These are phyloP conservation scores for Tangara arthus DNA, from an alignment of 2,797 vertebrate species.

Conservation along the genomic window DNA sequence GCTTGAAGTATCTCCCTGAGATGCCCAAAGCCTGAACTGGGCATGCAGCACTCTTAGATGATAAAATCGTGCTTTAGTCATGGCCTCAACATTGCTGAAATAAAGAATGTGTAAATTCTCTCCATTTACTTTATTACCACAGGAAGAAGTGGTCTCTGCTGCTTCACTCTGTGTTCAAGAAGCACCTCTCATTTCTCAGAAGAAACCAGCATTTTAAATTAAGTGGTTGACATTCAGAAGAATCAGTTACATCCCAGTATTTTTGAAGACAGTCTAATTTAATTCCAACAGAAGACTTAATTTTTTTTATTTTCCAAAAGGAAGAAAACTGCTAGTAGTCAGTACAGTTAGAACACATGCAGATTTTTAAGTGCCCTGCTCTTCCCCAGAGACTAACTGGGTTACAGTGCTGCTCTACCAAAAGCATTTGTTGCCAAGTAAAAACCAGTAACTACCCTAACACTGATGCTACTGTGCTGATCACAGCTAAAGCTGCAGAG, in stretches of 20 bases:
- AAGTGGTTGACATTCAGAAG: conserved; percentile 3
- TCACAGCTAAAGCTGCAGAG: not conserved
- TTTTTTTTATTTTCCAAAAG: not conserved
- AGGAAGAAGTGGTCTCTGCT: not conserved
- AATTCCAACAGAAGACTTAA: not conserved
- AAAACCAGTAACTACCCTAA: not conserved
- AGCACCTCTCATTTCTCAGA: not conserved
- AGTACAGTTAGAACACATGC: not conserved
- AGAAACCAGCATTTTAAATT: not conserved
- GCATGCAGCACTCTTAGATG: not conserved
- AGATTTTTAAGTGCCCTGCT: not conserved
- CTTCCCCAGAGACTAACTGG: not conserved
- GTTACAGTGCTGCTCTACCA: conserved; percentile 21
- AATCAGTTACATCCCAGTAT: not conserved
- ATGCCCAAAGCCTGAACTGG: not conserved
- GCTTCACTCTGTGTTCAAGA: not conserved
- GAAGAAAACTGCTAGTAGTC: not conserved
- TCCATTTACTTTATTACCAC: not conserved
- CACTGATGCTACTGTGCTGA: not conserved
- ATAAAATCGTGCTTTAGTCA: not conserved
- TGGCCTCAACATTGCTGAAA: not conserved
- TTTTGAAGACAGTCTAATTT: not conserved
- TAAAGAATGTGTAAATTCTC: not conserved
- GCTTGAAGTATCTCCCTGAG: conserved; percentile 36
- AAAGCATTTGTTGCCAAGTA: not conserved